Evolutionary conservation across 2,797 vertebrate species (phyloP).

Genomic region (Diplodus puntazzo): DNA sequence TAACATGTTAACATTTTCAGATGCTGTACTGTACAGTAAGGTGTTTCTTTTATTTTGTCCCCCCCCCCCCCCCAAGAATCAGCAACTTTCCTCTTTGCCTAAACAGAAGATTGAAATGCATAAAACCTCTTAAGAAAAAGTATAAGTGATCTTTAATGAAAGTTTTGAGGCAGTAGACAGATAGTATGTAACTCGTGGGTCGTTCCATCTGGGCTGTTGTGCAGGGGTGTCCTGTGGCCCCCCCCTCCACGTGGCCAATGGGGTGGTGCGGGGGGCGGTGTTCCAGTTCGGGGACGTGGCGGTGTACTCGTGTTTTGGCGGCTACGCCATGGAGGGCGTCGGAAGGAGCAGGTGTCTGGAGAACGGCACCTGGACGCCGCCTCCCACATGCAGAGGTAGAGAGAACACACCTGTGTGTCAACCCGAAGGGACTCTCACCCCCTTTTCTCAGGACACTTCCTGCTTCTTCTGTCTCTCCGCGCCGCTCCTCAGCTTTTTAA

Average conservation of each 20-base stretch:
- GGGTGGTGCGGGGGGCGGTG: conserved; percentile 90
- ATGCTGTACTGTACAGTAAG: conserved; percentile 4
- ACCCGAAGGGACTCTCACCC: conserved; percentile 10
- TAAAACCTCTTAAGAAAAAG: neutral
- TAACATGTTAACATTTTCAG: neutral
- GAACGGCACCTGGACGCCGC: conserved; percentile 94
- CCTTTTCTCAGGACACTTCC: conserved; percentile 44
- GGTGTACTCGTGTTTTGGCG: conserved; percentile 94
- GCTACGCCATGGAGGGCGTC: conserved; percentile 93
- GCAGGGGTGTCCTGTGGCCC: conserved; percentile 95
- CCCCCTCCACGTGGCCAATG: conserved; percentile 91
- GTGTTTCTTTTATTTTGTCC: conserved; percentile 34
- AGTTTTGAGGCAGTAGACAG: neutral
- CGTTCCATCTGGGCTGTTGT: conserved; percentile 80
- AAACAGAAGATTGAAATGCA: neutral
- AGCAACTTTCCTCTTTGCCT: neutral
- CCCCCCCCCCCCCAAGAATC: neutral
- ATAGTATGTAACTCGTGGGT: conserved; percentile 76
- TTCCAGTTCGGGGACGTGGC: conserved; percentile 96
- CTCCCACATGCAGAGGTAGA: conserved; percentile 95
- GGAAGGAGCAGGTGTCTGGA: conserved; percentile 93
- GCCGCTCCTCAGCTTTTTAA: conserved; percentile 36
- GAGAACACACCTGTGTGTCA: conserved; percentile 27
- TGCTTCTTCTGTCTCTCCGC: conserved; percentile 39
- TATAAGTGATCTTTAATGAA: neutral